These are phyloP conservation scores for Micrasema longulum DNA, from an alignment of 1,140 invertebrate species.

Conservation along the genomic window DNA sequence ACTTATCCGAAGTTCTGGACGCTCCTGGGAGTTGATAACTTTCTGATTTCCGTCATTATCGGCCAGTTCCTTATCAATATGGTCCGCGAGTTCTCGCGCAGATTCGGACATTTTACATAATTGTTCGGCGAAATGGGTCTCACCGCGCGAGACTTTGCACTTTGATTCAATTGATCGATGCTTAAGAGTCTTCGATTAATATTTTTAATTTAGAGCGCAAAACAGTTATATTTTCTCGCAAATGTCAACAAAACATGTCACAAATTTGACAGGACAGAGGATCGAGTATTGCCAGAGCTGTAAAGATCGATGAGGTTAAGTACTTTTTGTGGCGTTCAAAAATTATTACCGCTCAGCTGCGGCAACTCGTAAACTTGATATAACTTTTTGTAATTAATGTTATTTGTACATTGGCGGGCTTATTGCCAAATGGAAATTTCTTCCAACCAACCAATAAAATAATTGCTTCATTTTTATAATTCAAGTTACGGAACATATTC, in stretches of 20 bases:
- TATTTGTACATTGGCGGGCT: no score
- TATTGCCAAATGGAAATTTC: no score
- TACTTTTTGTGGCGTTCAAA: not conserved
- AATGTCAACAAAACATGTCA: slow-evolving; percentile 42
- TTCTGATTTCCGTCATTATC: slow-evolving; percentile 31
- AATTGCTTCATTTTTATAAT: no score
- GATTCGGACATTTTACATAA: slow-evolving; percentile 27
- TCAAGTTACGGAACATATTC: no score
- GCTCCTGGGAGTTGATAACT: not conserved
- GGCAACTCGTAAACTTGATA: no score
- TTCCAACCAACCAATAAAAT: no score
- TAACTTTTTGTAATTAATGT: no score
- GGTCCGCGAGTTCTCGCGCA: not conserved
- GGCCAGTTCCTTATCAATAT: slow-evolving; percentile 33
- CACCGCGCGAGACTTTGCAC: no score
- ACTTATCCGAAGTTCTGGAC: not conserved
- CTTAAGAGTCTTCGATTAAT: no score
- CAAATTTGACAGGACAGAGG: slow-evolving; percentile 36
- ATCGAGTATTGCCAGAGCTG: slow-evolving; percentile 10
- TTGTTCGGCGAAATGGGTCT: not conserved
- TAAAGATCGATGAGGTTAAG: not conserved
- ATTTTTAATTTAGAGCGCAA: not conserved
- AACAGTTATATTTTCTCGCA: slow-evolving; percentile 6
- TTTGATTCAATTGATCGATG: not conserved
- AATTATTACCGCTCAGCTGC: no score